These are phyloP conservation scores for Melieria omissa DNA, from an alignment of 2,888 invertebrate species.

Conservation along the genomic window DNA sequence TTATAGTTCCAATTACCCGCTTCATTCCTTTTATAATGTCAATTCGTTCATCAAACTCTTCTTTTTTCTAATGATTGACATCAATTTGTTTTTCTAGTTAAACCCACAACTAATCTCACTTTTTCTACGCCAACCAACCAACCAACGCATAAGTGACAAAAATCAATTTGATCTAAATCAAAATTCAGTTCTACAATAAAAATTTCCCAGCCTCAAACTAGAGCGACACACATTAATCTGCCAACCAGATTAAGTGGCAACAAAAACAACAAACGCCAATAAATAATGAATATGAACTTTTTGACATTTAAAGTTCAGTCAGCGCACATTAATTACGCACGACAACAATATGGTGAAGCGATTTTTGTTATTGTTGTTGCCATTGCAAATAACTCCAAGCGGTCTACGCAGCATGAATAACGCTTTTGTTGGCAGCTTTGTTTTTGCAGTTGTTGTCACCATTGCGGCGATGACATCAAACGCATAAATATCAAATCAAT, in stretches of 20 bases:
- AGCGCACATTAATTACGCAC: neutral
- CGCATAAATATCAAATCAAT: slow-evolving; percentile 47
- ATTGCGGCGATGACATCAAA: slow-evolving; percentile 54
- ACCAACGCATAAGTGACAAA: too few species aligned
- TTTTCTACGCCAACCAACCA: too few species aligned
- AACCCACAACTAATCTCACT: too few species aligned
- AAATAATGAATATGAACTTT: neutral
- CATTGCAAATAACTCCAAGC: neutral
- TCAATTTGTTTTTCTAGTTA: too few species aligned
- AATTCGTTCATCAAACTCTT: too few species aligned
- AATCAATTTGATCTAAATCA: too few species aligned
- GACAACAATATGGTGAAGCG: neutral
- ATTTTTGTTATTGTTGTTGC: neutral
- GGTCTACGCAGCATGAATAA: neutral
- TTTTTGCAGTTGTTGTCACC: too few species aligned
- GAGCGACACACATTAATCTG: neutral
- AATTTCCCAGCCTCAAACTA: neutral
- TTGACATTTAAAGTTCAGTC: slow-evolving; percentile 3
- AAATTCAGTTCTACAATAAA: too few species aligned
- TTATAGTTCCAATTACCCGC: too few species aligned
- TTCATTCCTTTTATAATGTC: too few species aligned
- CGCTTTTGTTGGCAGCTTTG: neutral
- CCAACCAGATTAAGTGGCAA: neutral
- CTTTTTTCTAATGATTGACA: too few species aligned
- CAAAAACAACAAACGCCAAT: neutral